Evolutionary conservation across 2,113 vertebrate genomes (phyloP).

Genomic region (Lagopus leucura): DNA sequence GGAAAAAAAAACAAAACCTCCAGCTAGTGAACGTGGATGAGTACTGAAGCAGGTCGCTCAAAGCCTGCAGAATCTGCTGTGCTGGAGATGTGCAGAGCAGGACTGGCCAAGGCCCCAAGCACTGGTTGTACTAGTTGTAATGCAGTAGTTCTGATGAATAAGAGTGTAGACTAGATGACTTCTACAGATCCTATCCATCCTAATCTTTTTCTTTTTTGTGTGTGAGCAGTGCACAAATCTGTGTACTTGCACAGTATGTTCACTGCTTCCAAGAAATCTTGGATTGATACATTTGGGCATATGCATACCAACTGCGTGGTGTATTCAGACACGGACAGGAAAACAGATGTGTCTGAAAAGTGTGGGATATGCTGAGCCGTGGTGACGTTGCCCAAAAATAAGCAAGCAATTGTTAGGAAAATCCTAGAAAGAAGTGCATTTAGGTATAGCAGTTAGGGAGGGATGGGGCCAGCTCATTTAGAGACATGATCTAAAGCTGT

Average conservation of each 20-base stretch:
- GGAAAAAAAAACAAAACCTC: neutral
- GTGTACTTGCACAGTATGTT: neutral
- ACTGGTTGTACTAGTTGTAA: neutral
- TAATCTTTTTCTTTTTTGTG: neutral
- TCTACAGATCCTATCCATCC: neutral
- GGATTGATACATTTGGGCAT: conserved; percentile 24
- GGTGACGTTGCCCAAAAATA: neutral
- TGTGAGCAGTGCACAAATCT: neutral
- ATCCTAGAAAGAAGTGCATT: neutral
- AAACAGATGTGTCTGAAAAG: conserved; percentile 26
- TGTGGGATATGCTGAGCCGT: neutral
- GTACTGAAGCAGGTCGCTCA: neutral
- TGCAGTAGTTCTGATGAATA: neutral
- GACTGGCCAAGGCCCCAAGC: neutral
- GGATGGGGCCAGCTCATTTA: neutral
- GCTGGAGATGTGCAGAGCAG: neutral
- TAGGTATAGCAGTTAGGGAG: neutral
- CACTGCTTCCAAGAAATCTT: conserved; percentile 37
- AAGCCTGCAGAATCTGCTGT: neutral
- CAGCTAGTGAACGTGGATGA: neutral
- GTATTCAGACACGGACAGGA: neutral
- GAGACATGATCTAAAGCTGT: neutral
- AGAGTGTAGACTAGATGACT: neutral
- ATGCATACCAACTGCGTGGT: neutral
- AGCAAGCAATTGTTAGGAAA: neutral